A percentile compares a stretch with the other conserved stretches of the same genome.
Conservation (phyloP, 2,797 vertebrate genomes). For the Setipinna tenuifilis region DNA sequence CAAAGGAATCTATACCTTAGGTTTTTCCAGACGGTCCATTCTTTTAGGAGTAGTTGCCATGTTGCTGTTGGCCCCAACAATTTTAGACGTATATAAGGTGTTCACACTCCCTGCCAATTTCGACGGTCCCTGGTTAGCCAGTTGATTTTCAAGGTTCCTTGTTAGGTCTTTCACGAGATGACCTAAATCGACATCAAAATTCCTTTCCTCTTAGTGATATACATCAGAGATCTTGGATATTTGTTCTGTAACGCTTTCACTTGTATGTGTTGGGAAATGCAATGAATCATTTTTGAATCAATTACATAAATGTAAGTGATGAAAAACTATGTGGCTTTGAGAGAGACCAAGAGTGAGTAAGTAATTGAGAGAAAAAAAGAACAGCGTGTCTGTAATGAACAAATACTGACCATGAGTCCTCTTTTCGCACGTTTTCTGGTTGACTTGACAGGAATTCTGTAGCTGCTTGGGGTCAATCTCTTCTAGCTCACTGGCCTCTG, state of each 20-base stretch:
- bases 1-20: background rate
- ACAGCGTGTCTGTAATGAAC: background rate
- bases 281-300: too few species aligned
- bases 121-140: conserved; percentile 56
- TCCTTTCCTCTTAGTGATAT: background rate
- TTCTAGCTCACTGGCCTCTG: conserved; percentile 71
- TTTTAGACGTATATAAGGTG: conserved; percentile 43
- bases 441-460: conserved; percentile 49
- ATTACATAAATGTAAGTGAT: background rate
- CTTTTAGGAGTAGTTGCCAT: background rate
- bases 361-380: too few species aligned
- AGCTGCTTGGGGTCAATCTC: conserved; percentile 66
- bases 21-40: background rate
- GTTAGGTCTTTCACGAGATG: conserved; percentile 57
- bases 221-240: background rate
- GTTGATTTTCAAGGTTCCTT: conserved; percentile 66
- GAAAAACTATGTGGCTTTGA: too few species aligned
- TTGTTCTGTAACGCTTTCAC: background rate
- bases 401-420: conserved; percentile 60
- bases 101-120: conserved; percentile 71
- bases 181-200: background rate
- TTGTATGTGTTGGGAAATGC: too few species aligned
- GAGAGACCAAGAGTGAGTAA: too few species aligned
- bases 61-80: background rate
- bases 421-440: conserved; percentile 67